Evolutionary conservation across 2,888 invertebrate species (phyloP).

Genomic region (Nymphalis c-album): DNA sequence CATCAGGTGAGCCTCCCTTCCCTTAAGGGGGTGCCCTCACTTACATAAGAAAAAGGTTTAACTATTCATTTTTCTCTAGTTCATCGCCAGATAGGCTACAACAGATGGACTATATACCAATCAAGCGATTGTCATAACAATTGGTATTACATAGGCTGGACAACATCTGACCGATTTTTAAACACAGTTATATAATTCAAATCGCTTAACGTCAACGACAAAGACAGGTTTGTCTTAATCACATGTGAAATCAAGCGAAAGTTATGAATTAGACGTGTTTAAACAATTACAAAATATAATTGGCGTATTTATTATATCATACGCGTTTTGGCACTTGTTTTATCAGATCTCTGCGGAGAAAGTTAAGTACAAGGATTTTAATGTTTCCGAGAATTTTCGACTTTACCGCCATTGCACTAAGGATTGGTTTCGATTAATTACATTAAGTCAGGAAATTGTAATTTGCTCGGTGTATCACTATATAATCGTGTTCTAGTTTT

Average conservation of each 20-base stretch:
- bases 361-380: conserved; percentile 13
- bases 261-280: conserved; percentile 19
- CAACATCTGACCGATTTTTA: too few species aligned
- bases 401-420: conserved; percentile 6
- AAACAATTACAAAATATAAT: conserved; percentile 31
- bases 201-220: neutral
- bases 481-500: conserved; percentile 24
- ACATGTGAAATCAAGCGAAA: conserved; percentile 35
- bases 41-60: too few species aligned
- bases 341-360: conserved; percentile 28
- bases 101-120: too few species aligned
- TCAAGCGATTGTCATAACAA: too few species aligned
- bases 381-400: conserved; percentile 8
- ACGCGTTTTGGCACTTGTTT: conserved; percentile 21
- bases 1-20: too few species aligned
- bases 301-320: conserved; percentile 27
- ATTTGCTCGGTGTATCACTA: conserved; percentile 9
- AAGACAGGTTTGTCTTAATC: conserved; percentile 18
- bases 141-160: too few species aligned
- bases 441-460: neutral
- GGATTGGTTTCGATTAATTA: neutral
- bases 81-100: too few species aligned
- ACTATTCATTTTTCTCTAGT: too few species aligned
- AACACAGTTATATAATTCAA: too few species aligned
- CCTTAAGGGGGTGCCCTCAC: too few species aligned